Percentiles rank a stretch among this genome's conserved stretches.
Evolutionary conservation across 2,113 vertebrate species (phyloP).

Genomic region (Barbus barbus): DNA sequence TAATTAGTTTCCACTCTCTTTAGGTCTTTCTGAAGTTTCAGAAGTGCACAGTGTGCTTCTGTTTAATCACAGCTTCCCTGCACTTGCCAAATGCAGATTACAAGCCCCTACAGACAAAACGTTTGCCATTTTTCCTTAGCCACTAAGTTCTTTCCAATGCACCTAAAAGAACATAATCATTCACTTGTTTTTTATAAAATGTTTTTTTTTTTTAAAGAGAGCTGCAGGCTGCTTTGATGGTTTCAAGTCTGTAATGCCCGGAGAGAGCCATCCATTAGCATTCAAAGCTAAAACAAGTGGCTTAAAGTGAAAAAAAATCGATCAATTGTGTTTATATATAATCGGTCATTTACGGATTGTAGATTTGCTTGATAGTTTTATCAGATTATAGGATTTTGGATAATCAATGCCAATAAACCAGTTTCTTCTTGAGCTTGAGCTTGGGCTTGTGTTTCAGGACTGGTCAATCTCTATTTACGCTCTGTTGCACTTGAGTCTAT

Average conservation of each 20-base stretch:
- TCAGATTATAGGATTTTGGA: not conserved
- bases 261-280: not conserved
- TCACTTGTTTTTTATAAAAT: not conserved
- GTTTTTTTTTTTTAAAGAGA: not conserved
- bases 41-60: not conserved
- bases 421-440: not conserved
- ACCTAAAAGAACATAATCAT: not conserved
- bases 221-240: not conserved
- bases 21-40: not conserved
- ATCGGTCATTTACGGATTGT: not conserved
- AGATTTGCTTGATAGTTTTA: not conserved
- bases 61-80: slow-evolving; percentile 17
- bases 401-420: slow-evolving; percentile 8
- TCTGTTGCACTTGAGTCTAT: slow-evolving; percentile 15
- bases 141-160: not conserved
- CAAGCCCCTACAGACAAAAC: slow-evolving; percentile 24
- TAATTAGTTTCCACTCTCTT: slow-evolving; percentile 1
- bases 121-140: slow-evolving; percentile 3
- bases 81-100: slow-evolving; percentile 18
- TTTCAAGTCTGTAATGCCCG: not conserved
- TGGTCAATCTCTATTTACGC: not conserved
- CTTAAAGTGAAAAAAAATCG: not conserved
- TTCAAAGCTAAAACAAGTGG: not conserved
- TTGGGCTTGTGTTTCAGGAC: not conserved
- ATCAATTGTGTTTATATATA: not conserved